phyloP scores from a whole-genome alignment of 2,888 invertebrate genomes.

The Tridacna crocea region DNA sequence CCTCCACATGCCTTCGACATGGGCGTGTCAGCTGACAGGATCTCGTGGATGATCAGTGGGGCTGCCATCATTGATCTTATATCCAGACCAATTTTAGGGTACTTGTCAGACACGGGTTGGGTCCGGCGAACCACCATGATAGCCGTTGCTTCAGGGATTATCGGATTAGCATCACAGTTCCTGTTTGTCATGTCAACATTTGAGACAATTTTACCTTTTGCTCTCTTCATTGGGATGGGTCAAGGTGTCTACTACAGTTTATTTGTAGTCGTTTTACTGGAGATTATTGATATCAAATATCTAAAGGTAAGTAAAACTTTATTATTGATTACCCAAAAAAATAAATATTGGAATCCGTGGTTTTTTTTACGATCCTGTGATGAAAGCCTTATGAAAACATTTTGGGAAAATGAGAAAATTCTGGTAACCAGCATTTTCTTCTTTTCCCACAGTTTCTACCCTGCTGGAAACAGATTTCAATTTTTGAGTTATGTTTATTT shows the following conservation, averaged over 20 bases:
- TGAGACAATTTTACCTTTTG: conserved; percentile 36
- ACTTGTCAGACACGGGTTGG: conserved; percentile 44
- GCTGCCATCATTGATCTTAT: conserved; percentile 52
- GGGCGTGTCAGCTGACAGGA: conserved; percentile 40
- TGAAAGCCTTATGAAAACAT: too few species aligned
- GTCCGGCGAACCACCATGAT: conserved; percentile 35
- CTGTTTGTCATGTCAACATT: conserved; percentile 35
- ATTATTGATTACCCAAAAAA: background rate
- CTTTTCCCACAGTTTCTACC: too few species aligned
- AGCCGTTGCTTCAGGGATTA: conserved; percentile 14
- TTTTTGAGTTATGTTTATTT: too few species aligned
- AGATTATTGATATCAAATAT: conserved; percentile 33
- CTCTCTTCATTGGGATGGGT: conserved; percentile 26
- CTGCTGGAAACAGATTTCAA: too few species aligned
- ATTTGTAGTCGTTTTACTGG: conserved; percentile 42
- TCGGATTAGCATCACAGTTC: conserved; percentile 39
- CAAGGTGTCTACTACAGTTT: conserved; percentile 46
- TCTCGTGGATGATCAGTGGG: conserved; percentile 48
- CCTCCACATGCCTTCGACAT: conserved; percentile 59
- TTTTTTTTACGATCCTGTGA: too few species aligned
- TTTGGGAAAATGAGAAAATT: too few species aligned
- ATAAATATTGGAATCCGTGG: too few species aligned
- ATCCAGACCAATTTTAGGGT: conserved; percentile 36
- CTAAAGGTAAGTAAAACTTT: conserved; percentile 29
- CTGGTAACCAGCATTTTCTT: too few species aligned